Evolutionary conservation across 2,888 invertebrate species (phyloP).

Genomic region (Gastrophysa polygoni): DNA sequence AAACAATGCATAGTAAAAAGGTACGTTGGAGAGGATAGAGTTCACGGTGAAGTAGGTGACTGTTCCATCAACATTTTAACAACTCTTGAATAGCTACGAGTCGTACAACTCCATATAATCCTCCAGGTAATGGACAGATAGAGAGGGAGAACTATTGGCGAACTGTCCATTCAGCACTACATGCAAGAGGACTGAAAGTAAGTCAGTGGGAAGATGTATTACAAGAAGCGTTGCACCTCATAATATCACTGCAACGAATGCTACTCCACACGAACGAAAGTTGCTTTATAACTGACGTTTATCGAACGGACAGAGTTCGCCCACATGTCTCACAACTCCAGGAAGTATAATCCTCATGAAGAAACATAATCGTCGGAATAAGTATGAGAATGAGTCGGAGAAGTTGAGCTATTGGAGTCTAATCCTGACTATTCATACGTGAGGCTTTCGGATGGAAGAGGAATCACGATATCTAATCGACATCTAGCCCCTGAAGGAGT

Average conservation of each 20-base stretch:
- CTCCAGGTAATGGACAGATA: conserved; percentile 5
- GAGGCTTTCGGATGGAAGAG: not conserved
- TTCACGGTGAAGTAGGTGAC: too few relatives aligned
- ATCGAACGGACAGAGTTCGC: not conserved
- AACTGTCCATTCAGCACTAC: not conserved
- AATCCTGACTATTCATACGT: not conserved
- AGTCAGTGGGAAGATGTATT: not conserved
- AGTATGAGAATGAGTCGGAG: not conserved
- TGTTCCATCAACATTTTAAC: too few relatives aligned
- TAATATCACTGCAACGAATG: not conserved
- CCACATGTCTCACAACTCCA: not conserved
- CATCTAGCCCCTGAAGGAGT: not conserved
- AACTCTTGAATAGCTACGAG: conserved; percentile 16
- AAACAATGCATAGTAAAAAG: too few relatives aligned
- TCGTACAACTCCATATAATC: conserved; percentile 18
- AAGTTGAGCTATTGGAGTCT: not conserved
- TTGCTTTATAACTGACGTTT: not conserved
- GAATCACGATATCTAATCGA: not conserved
- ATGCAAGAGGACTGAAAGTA: not conserved
- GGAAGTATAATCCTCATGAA: not conserved
- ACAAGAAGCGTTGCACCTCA: not conserved
- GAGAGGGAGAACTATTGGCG: conserved; percentile 7
- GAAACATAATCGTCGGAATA: not conserved
- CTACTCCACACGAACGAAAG: conserved; percentile 12
- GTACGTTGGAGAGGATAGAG: too few relatives aligned